phyloP scores from a whole-genome alignment of 2,797 vertebrate species.

The Notoglanidium macrostoma region DNA sequence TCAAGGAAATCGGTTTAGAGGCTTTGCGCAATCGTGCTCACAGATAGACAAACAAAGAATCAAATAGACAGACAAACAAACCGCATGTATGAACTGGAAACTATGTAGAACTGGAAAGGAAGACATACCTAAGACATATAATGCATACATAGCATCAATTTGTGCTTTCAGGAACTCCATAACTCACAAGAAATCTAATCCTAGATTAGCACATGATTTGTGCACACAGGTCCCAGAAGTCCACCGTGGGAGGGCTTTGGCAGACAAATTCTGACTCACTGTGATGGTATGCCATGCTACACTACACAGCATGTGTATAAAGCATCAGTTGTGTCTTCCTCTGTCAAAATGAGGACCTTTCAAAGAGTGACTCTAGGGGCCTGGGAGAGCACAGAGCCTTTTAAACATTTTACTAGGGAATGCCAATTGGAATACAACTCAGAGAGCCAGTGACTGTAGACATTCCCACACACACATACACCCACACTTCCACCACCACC shows the following conservation, averaged over 20 bases:
- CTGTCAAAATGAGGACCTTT: conserved; percentile 37
- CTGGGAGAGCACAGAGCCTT: conserved; percentile 31
- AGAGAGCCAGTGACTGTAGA: conserved; percentile 2
- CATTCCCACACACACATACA: conserved; percentile 20
- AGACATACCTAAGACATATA: neutral
- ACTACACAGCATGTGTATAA: conserved; percentile 11
- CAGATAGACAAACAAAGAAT: too few species aligned
- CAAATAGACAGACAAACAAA: too few species aligned
- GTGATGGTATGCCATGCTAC: conserved; percentile 1
- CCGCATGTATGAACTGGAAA: too few species aligned
- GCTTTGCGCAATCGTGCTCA: too few species aligned
- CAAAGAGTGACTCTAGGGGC: conserved; percentile 27
- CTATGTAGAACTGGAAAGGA: neutral
- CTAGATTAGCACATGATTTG: neutral
- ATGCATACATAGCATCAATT: neutral
- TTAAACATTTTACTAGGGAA: conserved; percentile 39
- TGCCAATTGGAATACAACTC: conserved; percentile 38
- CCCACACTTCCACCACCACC: conserved; percentile 18
- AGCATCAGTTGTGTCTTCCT: conserved; percentile 42
- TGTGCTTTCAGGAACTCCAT: neutral
- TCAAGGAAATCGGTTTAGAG: too few species aligned
- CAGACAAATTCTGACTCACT: conserved; percentile 29
- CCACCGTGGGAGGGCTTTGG: conserved; percentile 6
- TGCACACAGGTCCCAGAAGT: neutral
- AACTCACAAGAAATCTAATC: neutral